Conservation (phyloP, 2,888 invertebrate species). For the Oscheius myriophilus region DNA sequence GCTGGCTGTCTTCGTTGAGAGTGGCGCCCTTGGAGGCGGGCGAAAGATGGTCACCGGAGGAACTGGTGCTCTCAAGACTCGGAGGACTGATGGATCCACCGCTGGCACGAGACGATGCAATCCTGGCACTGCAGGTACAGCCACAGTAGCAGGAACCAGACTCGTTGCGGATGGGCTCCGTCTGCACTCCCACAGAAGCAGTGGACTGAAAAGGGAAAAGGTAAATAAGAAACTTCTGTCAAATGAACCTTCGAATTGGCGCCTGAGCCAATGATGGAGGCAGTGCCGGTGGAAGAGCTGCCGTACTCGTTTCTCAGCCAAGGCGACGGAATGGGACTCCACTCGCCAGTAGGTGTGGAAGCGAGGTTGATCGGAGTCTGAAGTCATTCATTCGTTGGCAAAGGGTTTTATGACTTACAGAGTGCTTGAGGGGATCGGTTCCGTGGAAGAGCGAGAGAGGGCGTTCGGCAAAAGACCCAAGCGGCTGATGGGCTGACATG, state of each 20-base stretch:
- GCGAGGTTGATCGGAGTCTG: slow-evolving; percentile 12
- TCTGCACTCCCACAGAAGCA: slow-evolving; percentile 16
- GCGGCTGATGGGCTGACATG: slow-evolving; percentile 32
- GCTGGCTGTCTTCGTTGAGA: slow-evolving; percentile 24
- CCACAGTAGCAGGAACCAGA: slow-evolving; percentile 38
- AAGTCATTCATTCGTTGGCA: slow-evolving; percentile 3
- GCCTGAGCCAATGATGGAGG: slow-evolving; percentile 18
- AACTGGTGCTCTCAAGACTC: slow-evolving; percentile 38
- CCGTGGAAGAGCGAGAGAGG: slow-evolving; percentile 17
- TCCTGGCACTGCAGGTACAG: slow-evolving; percentile 36
- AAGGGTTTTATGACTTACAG: slow-evolving; percentile 33
- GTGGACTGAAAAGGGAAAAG: slow-evolving; percentile 18
- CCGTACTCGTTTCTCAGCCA: slow-evolving; percentile 22
- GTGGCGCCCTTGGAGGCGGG: slow-evolving; percentile 33
- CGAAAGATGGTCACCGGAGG: slow-evolving; percentile 34
- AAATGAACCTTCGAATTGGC: slow-evolving; percentile 8
- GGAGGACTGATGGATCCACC: slow-evolving; percentile 47
- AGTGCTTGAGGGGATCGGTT: slow-evolving; percentile 24
- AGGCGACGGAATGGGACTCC: slow-evolving; percentile 48
- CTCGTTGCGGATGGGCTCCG: slow-evolving; percentile 9
- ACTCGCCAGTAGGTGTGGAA: slow-evolving; percentile 31
- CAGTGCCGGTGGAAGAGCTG: slow-evolving; percentile 12
- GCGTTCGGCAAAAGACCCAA: slow-evolving; percentile 14
- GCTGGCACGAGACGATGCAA: slow-evolving; percentile 39
- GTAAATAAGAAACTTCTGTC: neutral